Evolutionary conservation across 2,888 invertebrate species (phyloP).

Genomic region (Galeruca laticollis): DNA sequence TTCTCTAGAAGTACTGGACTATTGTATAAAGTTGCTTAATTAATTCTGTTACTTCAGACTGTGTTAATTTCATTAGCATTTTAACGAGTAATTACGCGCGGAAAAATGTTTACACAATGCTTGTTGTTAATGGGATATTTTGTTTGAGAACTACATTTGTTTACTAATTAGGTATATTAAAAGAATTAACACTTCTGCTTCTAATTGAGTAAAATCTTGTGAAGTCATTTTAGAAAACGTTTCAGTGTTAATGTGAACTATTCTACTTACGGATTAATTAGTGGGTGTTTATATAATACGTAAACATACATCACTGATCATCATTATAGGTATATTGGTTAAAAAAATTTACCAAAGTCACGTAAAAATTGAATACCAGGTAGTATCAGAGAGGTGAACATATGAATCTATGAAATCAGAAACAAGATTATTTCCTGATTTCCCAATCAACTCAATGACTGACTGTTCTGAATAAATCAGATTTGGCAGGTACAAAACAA

Average conservation of each 20-base stretch:
- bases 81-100: slow-evolving; percentile 50
- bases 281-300: background rate
- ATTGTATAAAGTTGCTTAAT: slow-evolving; percentile 39
- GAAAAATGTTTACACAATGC: slow-evolving; percentile 51
- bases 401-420: background rate
- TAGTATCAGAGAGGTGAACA: background rate
- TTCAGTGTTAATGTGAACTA: slow-evolving; percentile 6
- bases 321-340: background rate
- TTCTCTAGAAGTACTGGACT: background rate
- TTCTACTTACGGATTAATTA: slow-evolving; percentile 13
- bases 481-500: too few relatives aligned
- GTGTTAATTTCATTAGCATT: slow-evolving; percentile 55
- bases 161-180: slow-evolving; percentile 46
- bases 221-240: slow-evolving; percentile 18
- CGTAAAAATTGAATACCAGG: background rate
- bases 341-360: background rate
- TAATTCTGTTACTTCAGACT: slow-evolving; percentile 43
- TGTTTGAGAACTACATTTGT: slow-evolving; percentile 48
- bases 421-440: too few relatives aligned
- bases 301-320: background rate
- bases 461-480: too few relatives aligned
- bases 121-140: slow-evolving; percentile 45
- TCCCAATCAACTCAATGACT: too few relatives aligned
- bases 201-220: slow-evolving; percentile 29
- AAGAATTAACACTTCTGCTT: slow-evolving; percentile 41